Conservation (phyloP, 2,797 vertebrate species). For the Sebastes oblongus region DNA sequence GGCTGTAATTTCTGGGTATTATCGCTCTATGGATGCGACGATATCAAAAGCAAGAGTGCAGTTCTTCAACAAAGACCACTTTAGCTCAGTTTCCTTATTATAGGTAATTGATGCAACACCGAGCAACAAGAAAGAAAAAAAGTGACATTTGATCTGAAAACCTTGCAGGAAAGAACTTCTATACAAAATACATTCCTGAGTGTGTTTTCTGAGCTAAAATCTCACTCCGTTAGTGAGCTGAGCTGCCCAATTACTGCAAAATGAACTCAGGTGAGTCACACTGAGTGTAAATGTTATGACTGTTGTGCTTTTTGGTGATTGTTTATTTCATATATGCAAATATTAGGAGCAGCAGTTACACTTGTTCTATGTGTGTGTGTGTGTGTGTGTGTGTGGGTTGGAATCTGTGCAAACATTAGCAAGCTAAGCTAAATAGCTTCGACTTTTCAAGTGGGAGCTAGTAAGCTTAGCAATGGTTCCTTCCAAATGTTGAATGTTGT, state of each 20-base stretch:
- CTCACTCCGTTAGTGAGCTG: slow-evolving; percentile 26
- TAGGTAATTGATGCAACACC: slow-evolving; percentile 43
- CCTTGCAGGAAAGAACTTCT: slow-evolving; percentile 31
- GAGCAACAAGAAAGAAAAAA: slow-evolving; percentile 37
- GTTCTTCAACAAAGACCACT: slow-evolving; percentile 31
- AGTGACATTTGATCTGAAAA: slow-evolving; percentile 40
- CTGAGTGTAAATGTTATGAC: slow-evolving; percentile 13
- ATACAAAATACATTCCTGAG: slow-evolving; percentile 23
- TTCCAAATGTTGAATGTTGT: background rate
- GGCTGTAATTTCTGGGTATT: slow-evolving; percentile 30
- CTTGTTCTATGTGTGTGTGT: background rate
- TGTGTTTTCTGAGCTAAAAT: slow-evolving; percentile 27
- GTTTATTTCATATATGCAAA: background rate
- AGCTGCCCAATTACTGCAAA: slow-evolving; percentile 35
- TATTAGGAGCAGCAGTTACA: background rate
- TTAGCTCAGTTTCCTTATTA: slow-evolving; percentile 36
- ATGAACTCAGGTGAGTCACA: slow-evolving; percentile 39
- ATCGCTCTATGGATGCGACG: slow-evolving; percentile 2
- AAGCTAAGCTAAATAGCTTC: background rate
- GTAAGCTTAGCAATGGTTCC: background rate
- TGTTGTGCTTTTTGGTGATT: slow-evolving; percentile 20
- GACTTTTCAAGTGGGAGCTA: background rate
- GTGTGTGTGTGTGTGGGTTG: background rate
- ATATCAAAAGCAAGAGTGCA: slow-evolving; percentile 43
- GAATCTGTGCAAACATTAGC: background rate